phyloP scores from a whole-genome alignment of 2,113 vertebrate genomes.

The Dasyornis broadbenti region DNA sequence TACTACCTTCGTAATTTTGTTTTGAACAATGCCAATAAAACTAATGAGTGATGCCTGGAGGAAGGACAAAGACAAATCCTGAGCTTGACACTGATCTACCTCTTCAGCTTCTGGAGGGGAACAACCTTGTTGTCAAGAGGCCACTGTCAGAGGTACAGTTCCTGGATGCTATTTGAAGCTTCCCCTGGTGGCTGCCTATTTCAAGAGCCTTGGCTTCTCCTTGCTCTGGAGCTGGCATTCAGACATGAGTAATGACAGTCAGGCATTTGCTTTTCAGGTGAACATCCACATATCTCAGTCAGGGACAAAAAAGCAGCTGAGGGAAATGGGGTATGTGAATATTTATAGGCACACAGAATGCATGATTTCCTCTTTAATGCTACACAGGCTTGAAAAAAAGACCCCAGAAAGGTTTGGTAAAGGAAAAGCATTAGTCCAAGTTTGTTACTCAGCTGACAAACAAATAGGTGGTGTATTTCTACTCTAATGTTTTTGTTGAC shows the following conservation, averaged over 20 bases:
- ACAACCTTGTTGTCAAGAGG: neutral
- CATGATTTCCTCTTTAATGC: conserved; percentile 23
- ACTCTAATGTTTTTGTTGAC: neutral
- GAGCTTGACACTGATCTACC: neutral
- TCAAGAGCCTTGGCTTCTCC: conserved; percentile 12
- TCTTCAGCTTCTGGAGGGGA: neutral
- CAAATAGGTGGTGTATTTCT: conserved; percentile 18
- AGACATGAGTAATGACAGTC: conserved; percentile 30
- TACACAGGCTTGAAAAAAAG: neutral
- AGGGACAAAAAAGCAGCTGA: conserved; percentile 1
- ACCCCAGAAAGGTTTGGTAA: neutral
- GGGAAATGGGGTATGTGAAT: neutral
- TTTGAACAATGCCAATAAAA: neutral
- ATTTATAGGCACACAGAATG: conserved; percentile 24
- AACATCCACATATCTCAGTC: conserved; percentile 3
- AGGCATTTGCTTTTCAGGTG: conserved; percentile 50
- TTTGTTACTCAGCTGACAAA: conserved; percentile 19
- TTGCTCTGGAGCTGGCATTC: neutral
- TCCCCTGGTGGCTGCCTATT: neutral
- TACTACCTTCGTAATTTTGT: neutral
- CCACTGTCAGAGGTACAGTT: neutral
- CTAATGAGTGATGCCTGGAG: neutral
- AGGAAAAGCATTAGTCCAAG: neutral
- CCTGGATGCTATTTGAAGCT: neutral
- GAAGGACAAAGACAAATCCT: neutral